Evolutionary conservation across 2,113 vertebrate genomes (phyloP), one percentile per base, ranked within the genome.

Genomic region (Chinchilla lanigera): DNA sequence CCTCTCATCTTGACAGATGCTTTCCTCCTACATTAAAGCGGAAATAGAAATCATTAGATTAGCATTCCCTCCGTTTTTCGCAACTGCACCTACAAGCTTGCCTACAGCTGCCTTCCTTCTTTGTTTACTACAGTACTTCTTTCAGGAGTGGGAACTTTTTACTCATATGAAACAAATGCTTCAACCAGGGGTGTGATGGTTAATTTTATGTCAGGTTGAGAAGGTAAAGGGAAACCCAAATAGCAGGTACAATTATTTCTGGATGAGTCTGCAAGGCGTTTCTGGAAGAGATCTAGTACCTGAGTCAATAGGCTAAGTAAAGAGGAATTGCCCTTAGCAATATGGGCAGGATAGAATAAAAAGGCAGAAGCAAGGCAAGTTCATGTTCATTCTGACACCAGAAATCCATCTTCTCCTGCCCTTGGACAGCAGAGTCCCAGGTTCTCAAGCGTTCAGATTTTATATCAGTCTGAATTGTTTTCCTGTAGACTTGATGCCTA

Each of bases 31-130:
- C 71, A 47, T 77, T 50, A 69, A 77, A 54, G 71, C 35, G 56
- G 75, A 89, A 93, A 65, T 81, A 86, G 87, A 95, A 96, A 58
- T 56, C 26, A 14, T 86, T 52, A 9, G 41, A 81, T 22, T 73
- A 69, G 26, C 33, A 89, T 10, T 24, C n/a, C 47, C 52, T 73
- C 26, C 0, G 78, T 52, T 93, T 92, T 84, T 80, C 78, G 87
- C 33, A 20, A 38, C 41, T 75, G 7, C 8, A 56, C 78, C 63
- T 88, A 56, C 69, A 54, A 30, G 22, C n/a, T 47, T 84, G 75
- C 61, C 86, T 84, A 0, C 7, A 30, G 11, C 17, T 75, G n/a
- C 26, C 41, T 81, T 90, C 28, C 13, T 82, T 17, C 58, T n/a
- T 81, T 95, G 63, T 85, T 97, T 92, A 95, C 73, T 80, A 19